Conservation (phyloP, 2,888 invertebrate genomes). For the Cybosia mesomella region DNA sequence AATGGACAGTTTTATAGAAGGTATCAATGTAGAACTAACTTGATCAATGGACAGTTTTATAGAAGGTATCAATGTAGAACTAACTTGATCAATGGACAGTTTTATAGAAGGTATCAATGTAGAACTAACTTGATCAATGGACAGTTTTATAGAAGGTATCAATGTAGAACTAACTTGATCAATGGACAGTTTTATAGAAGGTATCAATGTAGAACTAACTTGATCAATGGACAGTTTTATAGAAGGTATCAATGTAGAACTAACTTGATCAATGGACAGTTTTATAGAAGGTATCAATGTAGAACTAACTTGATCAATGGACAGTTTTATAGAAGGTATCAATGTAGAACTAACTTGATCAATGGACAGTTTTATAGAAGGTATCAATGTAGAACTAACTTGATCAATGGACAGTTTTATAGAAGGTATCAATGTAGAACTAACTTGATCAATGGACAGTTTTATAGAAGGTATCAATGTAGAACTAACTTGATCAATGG, state of each 20-base stretch:
- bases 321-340: conserved; percentile 36
- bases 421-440: conserved; percentile 33
- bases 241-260: conserved; percentile 33
- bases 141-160: conserved; percentile 36
- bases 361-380: conserved; percentile 31
- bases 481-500: conserved; percentile 30
- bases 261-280: conserved; percentile 35
- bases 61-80: conserved; percentile 33
- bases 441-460: conserved; percentile 35
- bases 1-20: conserved; percentile 31
- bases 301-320: conserved; percentile 30
- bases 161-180: conserved; percentile 31
- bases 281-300: conserved; percentile 36
- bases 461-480: conserved; percentile 36
- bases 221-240: conserved; percentile 37
- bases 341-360: conserved; percentile 31
- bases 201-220: conserved; percentile 33
- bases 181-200: conserved; percentile 31
- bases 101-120: conserved; percentile 36
- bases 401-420: conserved; percentile 37
- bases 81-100: conserved; percentile 35
- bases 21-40: conserved; percentile 33
- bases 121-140: conserved; percentile 30
- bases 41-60: conserved; percentile 37
- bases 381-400: conserved; percentile 33